Conservation (phyloP, 2,888 invertebrate genomes). For the Lasius fuliginosus region DNA sequence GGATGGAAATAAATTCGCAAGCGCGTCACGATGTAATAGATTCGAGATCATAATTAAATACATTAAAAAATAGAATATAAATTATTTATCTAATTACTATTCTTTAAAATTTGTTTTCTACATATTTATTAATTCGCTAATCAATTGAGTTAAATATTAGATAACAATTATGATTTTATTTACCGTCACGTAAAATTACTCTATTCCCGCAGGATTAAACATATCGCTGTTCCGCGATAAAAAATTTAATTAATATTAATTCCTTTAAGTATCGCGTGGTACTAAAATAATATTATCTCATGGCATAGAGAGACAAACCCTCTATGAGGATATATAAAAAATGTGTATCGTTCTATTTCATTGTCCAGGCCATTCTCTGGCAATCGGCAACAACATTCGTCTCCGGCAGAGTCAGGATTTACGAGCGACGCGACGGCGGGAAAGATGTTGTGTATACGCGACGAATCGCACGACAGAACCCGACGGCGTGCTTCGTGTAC, state of each 20-base stretch:
- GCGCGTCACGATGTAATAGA: not conserved
- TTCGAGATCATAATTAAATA: not conserved
- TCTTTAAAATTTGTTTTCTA: not conserved
- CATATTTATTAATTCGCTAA: not conserved
- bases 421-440: constrained; percentile 39
- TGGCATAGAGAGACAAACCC: not conserved
- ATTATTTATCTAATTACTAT: not conserved
- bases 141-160: not conserved
- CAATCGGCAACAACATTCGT: constrained; percentile 48
- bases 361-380: constrained; percentile 6
- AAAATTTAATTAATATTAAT: constrained; percentile 3
- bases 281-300: not conserved
- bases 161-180: not conserved
- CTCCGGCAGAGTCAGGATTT: constrained; percentile 56
- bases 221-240: not conserved
- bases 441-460: constrained; percentile 68
- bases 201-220: not conserved
- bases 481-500: constrained; percentile 67
- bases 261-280: not conserved
- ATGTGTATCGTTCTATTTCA: constrained; percentile 21
- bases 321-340: not conserved
- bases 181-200: not conserved
- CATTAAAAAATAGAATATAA: constrained; percentile 1
- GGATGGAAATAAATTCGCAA: not conserved
- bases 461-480: constrained; percentile 77